Conservation (phyloP, 2,888 invertebrate genomes). For the Drosophila mimica region DNA sequence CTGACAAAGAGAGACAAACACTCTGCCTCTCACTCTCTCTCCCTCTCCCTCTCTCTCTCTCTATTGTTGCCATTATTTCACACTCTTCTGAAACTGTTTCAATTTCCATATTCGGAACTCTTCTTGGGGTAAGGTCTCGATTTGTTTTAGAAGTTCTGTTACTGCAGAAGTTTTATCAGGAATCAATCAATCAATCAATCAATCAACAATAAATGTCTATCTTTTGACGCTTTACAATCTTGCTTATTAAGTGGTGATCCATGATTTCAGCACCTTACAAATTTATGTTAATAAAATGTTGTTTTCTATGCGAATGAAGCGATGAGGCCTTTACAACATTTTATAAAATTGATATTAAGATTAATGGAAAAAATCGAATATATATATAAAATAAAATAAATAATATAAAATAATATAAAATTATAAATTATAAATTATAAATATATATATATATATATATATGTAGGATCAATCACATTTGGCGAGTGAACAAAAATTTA, state of each 20-base stretch:
- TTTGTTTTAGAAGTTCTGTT: background rate
- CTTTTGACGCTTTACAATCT: background rate
- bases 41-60: background rate
- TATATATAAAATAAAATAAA: no score
- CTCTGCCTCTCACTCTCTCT: background rate
- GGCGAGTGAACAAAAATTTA: background rate
- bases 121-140: background rate
- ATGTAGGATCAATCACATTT: background rate
- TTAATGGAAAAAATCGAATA: no score
- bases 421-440: no score
- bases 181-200: no score
- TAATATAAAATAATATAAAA: no score
- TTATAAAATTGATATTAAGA: no score
- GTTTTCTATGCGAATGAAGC: background rate
- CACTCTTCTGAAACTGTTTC: background rate
- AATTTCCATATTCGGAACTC: background rate
- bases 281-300: background rate
- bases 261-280: background rate
- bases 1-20: no score
- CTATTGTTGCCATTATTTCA: background rate
- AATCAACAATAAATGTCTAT: background rate
- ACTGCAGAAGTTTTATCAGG: background rate
- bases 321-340: no score
- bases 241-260: background rate
- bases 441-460: background rate